Evolutionary conservation across 64 coral and sea anemone genomes (phyloP).

Genomic region (Acropora yongei): DNA sequence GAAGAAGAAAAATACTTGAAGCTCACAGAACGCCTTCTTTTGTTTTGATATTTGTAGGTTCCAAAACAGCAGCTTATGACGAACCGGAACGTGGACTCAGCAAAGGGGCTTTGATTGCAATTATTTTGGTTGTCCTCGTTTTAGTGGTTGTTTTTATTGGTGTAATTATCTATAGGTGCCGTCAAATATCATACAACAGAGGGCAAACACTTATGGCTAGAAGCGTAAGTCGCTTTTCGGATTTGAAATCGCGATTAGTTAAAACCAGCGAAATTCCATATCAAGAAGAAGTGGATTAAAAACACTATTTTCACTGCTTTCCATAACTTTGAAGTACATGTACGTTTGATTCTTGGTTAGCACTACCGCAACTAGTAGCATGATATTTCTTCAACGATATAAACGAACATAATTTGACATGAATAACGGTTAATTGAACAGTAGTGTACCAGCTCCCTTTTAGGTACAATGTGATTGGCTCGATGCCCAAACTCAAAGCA

Average conservation of each 20-base stretch:
- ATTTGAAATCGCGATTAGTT: constrained; percentile 20
- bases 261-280: constrained; percentile 5
- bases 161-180: not conserved
- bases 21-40: not conserved
- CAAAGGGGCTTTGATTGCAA: constrained; percentile 8
- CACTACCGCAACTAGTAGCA: too few species aligned
- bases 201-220: not conserved
- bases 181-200: not conserved
- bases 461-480: too few species aligned
- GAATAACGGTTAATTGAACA: too few species aligned
- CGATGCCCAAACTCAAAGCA: too few species aligned
- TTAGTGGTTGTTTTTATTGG: not conserved
- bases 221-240: not conserved
- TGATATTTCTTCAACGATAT: too few species aligned
- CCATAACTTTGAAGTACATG: too few species aligned
- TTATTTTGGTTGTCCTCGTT: not conserved
- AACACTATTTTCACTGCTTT: too few species aligned
- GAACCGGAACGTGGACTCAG: not conserved
- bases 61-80: not conserved
- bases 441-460: too few species aligned
- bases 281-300: constrained; percentile 17
- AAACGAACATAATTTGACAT: not conserved
- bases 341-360: too few species aligned
- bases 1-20: not conserved
- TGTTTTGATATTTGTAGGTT: not conserved